A percentile compares a stretch with the other conserved stretches of the same genome.
These are phyloP conservation scores for Drosophila kurseongensis DNA, from an alignment of 1,140 invertebrate species.

Conservation along the genomic window DNA sequence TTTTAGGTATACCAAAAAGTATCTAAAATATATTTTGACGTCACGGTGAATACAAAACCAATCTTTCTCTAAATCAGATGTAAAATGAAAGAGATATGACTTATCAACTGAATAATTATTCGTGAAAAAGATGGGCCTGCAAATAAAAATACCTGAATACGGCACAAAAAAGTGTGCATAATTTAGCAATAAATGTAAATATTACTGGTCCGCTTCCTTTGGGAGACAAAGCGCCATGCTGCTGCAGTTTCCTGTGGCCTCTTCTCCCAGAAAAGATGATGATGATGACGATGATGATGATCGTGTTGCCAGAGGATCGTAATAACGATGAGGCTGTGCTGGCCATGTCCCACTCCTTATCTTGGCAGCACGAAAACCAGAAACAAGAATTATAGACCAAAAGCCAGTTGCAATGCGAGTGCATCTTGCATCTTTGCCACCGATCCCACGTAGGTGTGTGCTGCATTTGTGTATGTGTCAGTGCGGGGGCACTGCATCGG, in stretches of 20 bases:
- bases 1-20: neutral
- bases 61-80: conserved; percentile 1
- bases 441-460: conserved; percentile 22
- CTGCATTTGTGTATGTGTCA: conserved; percentile 8
- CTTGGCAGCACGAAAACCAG: conserved; percentile 74
- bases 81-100: conserved; percentile 20
- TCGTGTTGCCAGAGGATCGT: conserved; percentile 26
- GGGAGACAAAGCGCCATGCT: conserved; percentile 72
- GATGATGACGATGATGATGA: conserved; percentile 35
- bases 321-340: conserved; percentile 56
- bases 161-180: conserved; percentile 73
- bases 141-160: conserved; percentile 49
- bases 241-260: conserved; percentile 48
- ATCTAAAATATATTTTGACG: neutral
- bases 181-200: conserved; percentile 83
- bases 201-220: conserved; percentile 81
- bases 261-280: conserved; percentile 30
- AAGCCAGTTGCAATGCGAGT: conserved; percentile 67
- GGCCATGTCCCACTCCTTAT: conserved; percentile 70
- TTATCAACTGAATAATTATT: conserved; percentile 44
- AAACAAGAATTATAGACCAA: conserved; percentile 82
- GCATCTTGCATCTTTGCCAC: conserved; percentile 20
- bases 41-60: neutral
- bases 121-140: conserved; percentile 38
- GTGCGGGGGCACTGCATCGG: conserved; percentile 30